Evolutionary conservation across 2,888 invertebrate species (phyloP).

Genomic region (Platypus cylindrus): DNA sequence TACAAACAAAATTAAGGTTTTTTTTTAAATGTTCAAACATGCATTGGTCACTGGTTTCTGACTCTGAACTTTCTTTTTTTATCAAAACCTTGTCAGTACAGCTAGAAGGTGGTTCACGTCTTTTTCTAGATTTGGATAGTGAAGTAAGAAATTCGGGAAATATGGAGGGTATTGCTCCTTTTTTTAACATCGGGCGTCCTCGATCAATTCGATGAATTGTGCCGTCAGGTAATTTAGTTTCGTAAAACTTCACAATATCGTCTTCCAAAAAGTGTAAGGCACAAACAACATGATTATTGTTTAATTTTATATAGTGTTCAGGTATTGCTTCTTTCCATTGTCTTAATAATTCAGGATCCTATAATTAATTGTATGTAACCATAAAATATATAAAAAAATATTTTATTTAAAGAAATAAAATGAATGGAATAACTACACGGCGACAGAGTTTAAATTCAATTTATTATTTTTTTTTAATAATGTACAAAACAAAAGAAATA

Average conservation of each 20-base stretch:
- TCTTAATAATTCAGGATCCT: too few relatives aligned
- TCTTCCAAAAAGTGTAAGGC: too few relatives aligned
- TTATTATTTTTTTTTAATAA: too few relatives aligned
- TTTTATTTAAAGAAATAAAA: too few relatives aligned
- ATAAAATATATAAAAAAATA: too few relatives aligned
- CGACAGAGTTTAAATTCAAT: too few relatives aligned
- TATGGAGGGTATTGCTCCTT: conserved; percentile 3
- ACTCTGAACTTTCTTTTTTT: background rate
- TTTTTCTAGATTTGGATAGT: conserved; percentile 2
- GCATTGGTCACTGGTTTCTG: background rate
- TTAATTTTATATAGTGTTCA: too few relatives aligned
- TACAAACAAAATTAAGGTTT: background rate
- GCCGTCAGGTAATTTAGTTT: conserved; percentile 3
- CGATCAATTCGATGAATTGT: conserved; percentile 4
- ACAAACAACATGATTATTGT: too few relatives aligned
- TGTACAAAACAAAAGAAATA: too few relatives aligned
- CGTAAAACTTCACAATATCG: conserved; percentile 2
- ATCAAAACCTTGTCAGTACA: background rate
- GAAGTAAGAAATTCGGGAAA: conserved; percentile 3
- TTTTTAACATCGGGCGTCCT: conserved; percentile 1
- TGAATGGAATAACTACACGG: too few relatives aligned
- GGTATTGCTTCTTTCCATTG: too few relatives aligned
- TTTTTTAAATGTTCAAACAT: conserved; percentile 3
- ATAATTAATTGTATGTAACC: too few relatives aligned
- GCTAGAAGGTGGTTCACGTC: background rate